Evolutionary conservation across 2,797 vertebrate species (phyloP), one percentile per base, ranked within the genome.

Genomic region (Mastacembelus armatus): DNA sequence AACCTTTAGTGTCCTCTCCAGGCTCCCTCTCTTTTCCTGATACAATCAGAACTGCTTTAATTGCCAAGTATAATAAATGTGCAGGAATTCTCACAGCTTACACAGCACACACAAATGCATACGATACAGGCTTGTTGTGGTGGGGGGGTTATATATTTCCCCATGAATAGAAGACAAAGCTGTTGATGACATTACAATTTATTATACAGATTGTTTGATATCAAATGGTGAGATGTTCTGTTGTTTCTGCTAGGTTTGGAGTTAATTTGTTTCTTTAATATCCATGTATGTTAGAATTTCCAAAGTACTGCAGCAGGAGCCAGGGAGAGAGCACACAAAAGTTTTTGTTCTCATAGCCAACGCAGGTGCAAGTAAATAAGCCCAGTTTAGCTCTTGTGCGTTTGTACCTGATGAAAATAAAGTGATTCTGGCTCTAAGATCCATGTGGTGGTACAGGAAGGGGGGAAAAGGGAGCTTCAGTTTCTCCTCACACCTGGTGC

Each of bases 401-500:
- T 78, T 74, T 42, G 26, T 43, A 61, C 43, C 43, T 75, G 72
- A 74, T 60, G 32, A 65, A 80, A 74, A 80, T 40, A 48, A 81
- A 77, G 50, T 1, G 66, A 47, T 66, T 75, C 65, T 80, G 74
- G 73, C 68, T 73, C 71, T 6, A 42, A 60, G 52, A 75, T 47
- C 48, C 42, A 15, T 51, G 61, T 16, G 66, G 45, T 14, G 40
- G 60, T 52, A n/a, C 66, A 66, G 59, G 56, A 32, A 58, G 30
- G 38, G 38, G 24, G n/a, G n/a, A n/a, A 54, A 36, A 50, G 67
- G 50, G 52, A 71, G 84, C 71, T 83, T 66, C 43, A 38, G 69
- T 77, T 85, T 74, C 66, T 74, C 19, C 45, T 76, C 81, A 80
- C 85, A 86, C 84, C 78, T 85, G 85, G 74, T 76, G 75, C 72